Base-by-base conservation (phyloP, 2,797 vertebrate species). In the Aulostomus chinensis region DNA sequence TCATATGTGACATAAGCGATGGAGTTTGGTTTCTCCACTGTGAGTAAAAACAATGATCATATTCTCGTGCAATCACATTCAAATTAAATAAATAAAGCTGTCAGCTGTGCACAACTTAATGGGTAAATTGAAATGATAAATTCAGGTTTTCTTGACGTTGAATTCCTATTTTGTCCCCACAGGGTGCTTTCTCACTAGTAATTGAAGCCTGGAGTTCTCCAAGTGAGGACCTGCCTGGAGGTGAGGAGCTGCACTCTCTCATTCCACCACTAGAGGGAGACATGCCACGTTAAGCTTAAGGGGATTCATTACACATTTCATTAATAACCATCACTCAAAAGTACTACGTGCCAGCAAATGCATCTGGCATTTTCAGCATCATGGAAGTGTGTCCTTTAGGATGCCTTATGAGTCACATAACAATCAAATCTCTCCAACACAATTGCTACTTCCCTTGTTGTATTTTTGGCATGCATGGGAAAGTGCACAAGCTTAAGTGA, bases 401-500 rank as follows among this genome's bases (percentile, higher is more conserved):
- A 74, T 71, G 78, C 57, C 63, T 64, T 75, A 68, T 79, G 81
- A 83, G 76, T 88, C 86, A 84, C 79, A 74, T 64, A 63, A 69
- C 82, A 90, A 91, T 93, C 92, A 65, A 47, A 77, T 90, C 91
- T 87, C 90, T 91, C 80, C 84, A 94, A 93, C 93, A 98, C 96
- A 98, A 98, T 97, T 89, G 94, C 91, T 93, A 93, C 94, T 98
- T 98, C 96, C 96, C 93, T 86, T 92, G 80, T 92, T 94, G 96
- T 97, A 97, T 98, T 97, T 96, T 94, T 93, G 93, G 94, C 93
- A 90, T 92, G 93, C 95, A 94, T 98, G 96, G 96, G 96, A 98
- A 98, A 95, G 94, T 91, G 91, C 84, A 89, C 88, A 81, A 86
- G 78, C 88, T 87, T 86, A 87, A 92, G 91, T 93, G 93, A 95